Conservation (phyloP, 2,888 invertebrate genomes). For the Agrilus cyanescens region DNA sequence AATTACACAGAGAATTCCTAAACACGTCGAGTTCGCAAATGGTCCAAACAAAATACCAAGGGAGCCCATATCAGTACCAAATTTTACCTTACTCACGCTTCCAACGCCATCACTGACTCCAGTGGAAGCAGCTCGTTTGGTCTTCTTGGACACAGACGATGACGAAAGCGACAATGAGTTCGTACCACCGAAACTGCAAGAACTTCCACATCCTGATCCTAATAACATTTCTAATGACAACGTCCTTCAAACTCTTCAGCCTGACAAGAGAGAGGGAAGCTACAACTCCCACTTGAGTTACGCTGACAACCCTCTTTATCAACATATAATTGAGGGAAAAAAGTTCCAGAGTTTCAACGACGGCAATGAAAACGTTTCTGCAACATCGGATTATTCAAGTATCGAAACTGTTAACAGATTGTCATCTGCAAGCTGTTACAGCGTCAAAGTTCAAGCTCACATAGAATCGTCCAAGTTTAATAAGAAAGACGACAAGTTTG, state of each 20-base stretch:
- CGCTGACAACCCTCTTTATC: conserved; percentile 37
- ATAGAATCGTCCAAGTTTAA: conserved; percentile 24
- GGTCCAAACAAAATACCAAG: conserved; percentile 39
- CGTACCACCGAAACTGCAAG: conserved; percentile 15
- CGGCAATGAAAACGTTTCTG: conserved; percentile 46
- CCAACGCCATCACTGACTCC: conserved; percentile 56
- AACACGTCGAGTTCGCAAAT: conserved; percentile 31
- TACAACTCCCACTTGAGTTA: conserved; percentile 43
- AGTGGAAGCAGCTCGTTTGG: conserved; percentile 53
- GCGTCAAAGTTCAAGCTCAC: conserved; percentile 32
- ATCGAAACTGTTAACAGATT: conserved; percentile 53
- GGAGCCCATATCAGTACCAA: conserved; percentile 64
- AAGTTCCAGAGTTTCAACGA: conserved; percentile 43
- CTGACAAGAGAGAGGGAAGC: conserved; percentile 40
- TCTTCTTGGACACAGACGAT: conserved; percentile 59
- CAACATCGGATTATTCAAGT: conserved; percentile 67
- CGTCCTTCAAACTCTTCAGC: conserved; percentile 40
- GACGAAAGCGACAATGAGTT: conserved; percentile 37
- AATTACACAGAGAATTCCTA: conserved; percentile 16
- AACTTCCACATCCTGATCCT: conserved; percentile 19
- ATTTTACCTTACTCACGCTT: conserved; percentile 49
- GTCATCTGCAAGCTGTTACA: conserved; percentile 39
- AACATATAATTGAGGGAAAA: conserved; percentile 47
- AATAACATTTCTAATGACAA: conserved; percentile 14
- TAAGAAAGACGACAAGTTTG: conserved; percentile 34